These are phyloP conservation scores for Pagetopsis macropterus DNA, from an alignment of 2,797 vertebrate species.

Conservation along the genomic window DNA sequence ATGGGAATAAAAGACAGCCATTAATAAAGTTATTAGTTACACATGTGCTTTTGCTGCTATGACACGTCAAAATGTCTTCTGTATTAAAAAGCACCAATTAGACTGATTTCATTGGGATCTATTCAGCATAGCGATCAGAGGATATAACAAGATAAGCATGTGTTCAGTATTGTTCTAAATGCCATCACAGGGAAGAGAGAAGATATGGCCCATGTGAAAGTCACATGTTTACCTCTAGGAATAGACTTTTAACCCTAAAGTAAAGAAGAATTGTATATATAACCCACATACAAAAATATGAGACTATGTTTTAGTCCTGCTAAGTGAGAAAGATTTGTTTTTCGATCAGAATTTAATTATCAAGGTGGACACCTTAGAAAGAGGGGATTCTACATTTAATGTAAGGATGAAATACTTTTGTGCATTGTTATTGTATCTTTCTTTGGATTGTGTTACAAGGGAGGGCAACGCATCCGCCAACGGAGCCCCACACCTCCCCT, in stretches of 20 bases:
- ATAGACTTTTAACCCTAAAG: background rate
- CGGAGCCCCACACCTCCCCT: too few relatives aligned
- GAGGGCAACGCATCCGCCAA: background rate
- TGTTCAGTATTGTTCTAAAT: background rate
- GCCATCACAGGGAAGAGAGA: background rate
- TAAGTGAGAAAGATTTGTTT: background rate
- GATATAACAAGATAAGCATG: background rate
- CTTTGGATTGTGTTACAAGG: slow-evolving; percentile 2
- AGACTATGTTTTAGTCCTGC: background rate
- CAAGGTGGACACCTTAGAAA: background rate
- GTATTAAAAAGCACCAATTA: background rate
- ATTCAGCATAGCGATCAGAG: too few relatives aligned
- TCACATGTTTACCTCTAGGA: background rate
- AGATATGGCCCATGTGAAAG: background rate
- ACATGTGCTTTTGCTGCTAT: background rate
- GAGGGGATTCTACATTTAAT: background rate
- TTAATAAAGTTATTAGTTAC: background rate
- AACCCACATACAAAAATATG: background rate
- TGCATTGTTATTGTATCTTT: background rate
- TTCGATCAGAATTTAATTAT: background rate
- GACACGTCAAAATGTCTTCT: background rate
- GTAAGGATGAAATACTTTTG: background rate
- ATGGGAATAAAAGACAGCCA: background rate
- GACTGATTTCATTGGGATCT: too few relatives aligned
- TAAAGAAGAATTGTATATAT: background rate